A percentile compares a stretch with the other conserved stretches of the same genome.
phyloP scores from a whole-genome alignment of 2,888 invertebrate genomes.

The Patella depressa region DNA sequence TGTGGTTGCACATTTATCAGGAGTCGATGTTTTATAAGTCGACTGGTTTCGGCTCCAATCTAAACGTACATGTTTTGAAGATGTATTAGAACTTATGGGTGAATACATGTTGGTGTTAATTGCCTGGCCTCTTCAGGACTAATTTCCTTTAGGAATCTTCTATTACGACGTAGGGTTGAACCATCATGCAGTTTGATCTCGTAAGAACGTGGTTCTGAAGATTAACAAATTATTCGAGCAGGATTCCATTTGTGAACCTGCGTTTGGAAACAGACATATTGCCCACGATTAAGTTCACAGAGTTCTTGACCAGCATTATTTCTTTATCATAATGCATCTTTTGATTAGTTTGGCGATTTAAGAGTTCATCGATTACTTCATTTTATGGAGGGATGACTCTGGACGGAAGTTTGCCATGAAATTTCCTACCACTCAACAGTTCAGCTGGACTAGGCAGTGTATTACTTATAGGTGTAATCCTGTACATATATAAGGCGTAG shows the following conservation, averaged over 20 bases:
- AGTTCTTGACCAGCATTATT: not conserved
- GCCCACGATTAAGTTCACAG: not conserved
- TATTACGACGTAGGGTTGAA: not conserved
- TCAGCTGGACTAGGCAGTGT: not conserved
- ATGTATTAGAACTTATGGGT: too few relatives aligned
- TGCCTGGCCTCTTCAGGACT: not conserved
- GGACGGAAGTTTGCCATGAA: not conserved
- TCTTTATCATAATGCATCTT: not conserved
- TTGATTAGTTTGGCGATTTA: not conserved
- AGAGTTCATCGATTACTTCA: not conserved
- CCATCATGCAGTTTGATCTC: not conserved
- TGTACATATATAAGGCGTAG: too few relatives aligned
- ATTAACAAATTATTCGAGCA: not conserved
- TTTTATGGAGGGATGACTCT: not conserved
- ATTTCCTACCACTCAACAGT: constrained; percentile 5
- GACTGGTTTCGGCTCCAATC: too few relatives aligned
- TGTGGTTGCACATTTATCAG: too few relatives aligned
- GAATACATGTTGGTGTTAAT: too few relatives aligned
- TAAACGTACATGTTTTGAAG: too few relatives aligned
- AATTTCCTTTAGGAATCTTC: not conserved
- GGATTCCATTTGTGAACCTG: not conserved
- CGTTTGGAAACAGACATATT: not conserved
- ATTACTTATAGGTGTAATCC: too few relatives aligned
- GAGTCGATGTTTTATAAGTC: too few relatives aligned
- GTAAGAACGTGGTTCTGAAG: not conserved